phyloP scores from a whole-genome alignment of 2,797 vertebrate species.

The Danio choprae region DNA sequence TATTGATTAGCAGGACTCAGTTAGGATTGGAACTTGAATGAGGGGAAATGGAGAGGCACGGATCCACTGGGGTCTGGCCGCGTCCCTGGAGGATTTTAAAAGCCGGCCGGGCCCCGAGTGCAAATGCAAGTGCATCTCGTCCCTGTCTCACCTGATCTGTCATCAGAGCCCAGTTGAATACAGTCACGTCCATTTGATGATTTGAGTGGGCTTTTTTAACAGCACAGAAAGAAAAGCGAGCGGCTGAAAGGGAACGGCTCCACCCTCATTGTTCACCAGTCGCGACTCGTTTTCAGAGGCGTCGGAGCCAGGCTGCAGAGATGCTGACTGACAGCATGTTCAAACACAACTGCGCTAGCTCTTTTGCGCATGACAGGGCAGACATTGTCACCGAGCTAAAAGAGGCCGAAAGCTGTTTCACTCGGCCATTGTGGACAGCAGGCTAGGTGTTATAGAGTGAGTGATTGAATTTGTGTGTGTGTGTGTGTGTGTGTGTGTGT shows the following conservation, averaged over 20 bases:
- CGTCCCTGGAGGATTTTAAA: constrained; percentile 47
- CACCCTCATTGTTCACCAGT: constrained; percentile 43
- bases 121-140: constrained; percentile 56
- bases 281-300: constrained; percentile 23
- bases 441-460: constrained; percentile 41
- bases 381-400: constrained; percentile 53
- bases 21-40: constrained; percentile 71
- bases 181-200: constrained; percentile 53
- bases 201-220: constrained; percentile 38
- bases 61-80: constrained; percentile 70
- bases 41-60: constrained; percentile 77
- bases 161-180: constrained; percentile 56
- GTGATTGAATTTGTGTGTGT: constrained; percentile 51
- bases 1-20: constrained; percentile 73
- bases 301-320: constrained; percentile 4
- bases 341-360: constrained; percentile 23
- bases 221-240: constrained; percentile 12
- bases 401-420: constrained; percentile 34
- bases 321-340: constrained; percentile 45
- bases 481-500: background rate
- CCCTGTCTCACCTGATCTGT: constrained; percentile 59
- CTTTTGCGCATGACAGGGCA: constrained; percentile 50
- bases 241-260: constrained; percentile 41
- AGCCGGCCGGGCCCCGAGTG: constrained; percentile 64
- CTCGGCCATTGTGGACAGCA: constrained; percentile 40